Evolutionary conservation across 1,140 invertebrate genomes (phyloP).

Genomic region (Reticulitermes speratus): DNA sequence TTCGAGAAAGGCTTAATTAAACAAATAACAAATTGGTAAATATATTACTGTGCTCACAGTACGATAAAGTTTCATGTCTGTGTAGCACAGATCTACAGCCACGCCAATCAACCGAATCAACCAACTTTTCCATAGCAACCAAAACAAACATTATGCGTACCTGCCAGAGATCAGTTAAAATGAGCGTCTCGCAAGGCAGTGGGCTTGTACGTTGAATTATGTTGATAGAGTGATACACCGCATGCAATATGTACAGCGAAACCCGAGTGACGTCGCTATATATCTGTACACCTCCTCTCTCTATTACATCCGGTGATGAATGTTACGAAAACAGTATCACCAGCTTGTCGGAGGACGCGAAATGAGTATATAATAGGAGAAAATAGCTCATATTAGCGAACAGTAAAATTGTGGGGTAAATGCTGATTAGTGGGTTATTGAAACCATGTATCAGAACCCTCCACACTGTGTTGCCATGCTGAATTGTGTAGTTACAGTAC

Average conservation of each 20-base stretch:
- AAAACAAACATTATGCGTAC: constrained; percentile 20
- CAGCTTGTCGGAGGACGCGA: no score
- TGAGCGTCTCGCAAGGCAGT: background rate
- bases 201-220: background rate
- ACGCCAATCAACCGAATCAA: constrained; percentile 27
- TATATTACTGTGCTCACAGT: background rate
- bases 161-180: constrained; percentile 18
- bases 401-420: no score
- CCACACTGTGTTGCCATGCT: no score
- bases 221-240: background rate
- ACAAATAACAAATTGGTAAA: background rate
- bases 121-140: constrained; percentile 18
- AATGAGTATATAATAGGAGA: no score
- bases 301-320: no score
- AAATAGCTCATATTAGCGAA: no score
- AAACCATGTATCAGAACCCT: no score
- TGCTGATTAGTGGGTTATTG: no score
- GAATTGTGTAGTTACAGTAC: no score
- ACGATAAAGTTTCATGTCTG: background rate
- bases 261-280: background rate
- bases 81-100: constrained; percentile 14
- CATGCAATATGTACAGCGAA: background rate
- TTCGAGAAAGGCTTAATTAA: background rate
- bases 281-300: no score
- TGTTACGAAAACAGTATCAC: no score